phyloP scores from a whole-genome alignment of 1,140 invertebrate species.

The Eumeta japonica region DNA sequence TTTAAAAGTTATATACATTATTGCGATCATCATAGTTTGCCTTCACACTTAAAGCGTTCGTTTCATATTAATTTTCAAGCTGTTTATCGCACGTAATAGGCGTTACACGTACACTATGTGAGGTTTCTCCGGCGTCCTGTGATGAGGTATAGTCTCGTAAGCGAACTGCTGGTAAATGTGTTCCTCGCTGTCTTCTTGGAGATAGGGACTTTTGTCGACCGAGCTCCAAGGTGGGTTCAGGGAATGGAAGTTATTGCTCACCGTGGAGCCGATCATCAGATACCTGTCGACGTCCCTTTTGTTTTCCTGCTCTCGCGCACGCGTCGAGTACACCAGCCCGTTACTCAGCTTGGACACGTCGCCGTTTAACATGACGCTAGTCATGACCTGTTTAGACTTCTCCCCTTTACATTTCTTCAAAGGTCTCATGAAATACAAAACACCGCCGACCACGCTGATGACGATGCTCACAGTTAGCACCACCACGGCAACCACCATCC shows the following conservation, averaged over 20 bases:
- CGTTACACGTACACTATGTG: conserved; percentile 68
- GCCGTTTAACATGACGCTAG: conserved; percentile 51
- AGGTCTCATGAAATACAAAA: conserved; percentile 60
- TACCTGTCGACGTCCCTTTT: conserved; percentile 59
- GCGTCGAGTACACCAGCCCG: conserved; percentile 47
- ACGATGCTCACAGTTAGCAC: conserved; percentile 59
- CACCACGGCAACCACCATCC: conserved; percentile 59
- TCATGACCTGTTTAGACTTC: conserved; percentile 55
- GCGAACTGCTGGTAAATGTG: conserved; percentile 62
- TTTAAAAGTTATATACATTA: conserved; percentile 53
- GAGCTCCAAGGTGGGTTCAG: conserved; percentile 59
- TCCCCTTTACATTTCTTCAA: conserved; percentile 56
- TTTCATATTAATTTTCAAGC: too few relatives aligned
- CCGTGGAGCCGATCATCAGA: conserved; percentile 57
- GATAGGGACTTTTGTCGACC: conserved; percentile 55
- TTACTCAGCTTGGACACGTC: conserved; percentile 54
- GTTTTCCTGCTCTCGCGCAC: conserved; percentile 48
- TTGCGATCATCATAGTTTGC: too few relatives aligned
- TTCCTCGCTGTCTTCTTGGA: conserved; percentile 52
- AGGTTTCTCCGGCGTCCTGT: conserved; percentile 57
- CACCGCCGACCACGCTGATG: conserved; percentile 55
- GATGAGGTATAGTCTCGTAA: conserved; percentile 57
- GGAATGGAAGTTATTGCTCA: conserved; percentile 59
- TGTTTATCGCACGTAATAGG: too few relatives aligned
- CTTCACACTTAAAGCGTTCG: too few relatives aligned